Conservation (phyloP, 2,888 invertebrate species). For the Homarus gammarus region DNA sequence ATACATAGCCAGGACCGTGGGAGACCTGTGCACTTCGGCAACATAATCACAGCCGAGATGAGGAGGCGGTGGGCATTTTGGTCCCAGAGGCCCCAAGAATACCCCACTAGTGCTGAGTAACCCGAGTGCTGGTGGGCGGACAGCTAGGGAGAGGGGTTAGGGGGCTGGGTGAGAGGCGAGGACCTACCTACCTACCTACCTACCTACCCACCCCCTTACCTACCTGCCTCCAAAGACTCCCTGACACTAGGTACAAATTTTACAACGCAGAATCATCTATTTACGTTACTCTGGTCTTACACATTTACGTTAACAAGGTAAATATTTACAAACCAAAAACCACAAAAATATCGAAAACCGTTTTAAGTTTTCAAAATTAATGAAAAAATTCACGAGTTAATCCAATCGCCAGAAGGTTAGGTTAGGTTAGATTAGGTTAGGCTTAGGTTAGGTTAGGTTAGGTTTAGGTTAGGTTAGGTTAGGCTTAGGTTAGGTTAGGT, state of each 20-base stretch:
- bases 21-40: background rate
- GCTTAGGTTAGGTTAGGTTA: too few relatives aligned
- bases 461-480: too few relatives aligned
- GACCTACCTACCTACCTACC: too few relatives aligned
- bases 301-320: background rate
- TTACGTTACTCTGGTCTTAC: background rate
- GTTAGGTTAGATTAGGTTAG: too few relatives aligned
- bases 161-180: too few relatives aligned
- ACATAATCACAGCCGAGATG: background rate
- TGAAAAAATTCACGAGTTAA: too few relatives aligned
- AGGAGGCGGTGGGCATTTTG: slow-evolving; percentile 16
- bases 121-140: slow-evolving; percentile 4
- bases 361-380: too few relatives aligned
- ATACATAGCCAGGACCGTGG: slow-evolving; percentile 3
- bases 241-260: background rate
- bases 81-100: background rate
- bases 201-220: background rate
- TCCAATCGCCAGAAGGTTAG: too few relatives aligned
- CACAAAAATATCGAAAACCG: too few relatives aligned
- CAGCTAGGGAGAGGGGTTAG: background rate
- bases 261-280: background rate
- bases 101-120: slow-evolving; percentile 9
- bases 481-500: too few relatives aligned
- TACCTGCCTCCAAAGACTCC: too few relatives aligned
- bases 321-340: background rate